Evolutionary conservation across 1,140 invertebrate genomes (phyloP).

Genomic region (Sesamia nonagrioides): DNA sequence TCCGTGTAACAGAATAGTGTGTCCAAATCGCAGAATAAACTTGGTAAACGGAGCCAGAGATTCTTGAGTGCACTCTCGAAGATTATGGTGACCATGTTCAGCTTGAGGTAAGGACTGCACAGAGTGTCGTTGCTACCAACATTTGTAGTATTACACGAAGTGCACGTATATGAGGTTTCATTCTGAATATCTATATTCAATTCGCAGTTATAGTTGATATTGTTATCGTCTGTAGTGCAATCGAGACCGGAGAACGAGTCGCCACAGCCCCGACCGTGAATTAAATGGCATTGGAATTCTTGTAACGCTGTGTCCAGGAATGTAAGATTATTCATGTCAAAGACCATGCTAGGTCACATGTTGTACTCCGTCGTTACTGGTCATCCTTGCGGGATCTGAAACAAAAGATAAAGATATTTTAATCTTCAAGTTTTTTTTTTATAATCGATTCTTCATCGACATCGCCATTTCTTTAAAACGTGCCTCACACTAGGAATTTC

Average conservation of each 20-base stretch:
- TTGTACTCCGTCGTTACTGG: conserved; percentile 53
- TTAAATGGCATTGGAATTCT: conserved; percentile 73
- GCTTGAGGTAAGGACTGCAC: conserved; percentile 78
- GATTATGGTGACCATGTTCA: conserved; percentile 74
- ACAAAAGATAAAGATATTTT: conserved; percentile 36
- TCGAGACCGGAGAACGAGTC: conserved; percentile 66
- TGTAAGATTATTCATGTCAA: conserved; percentile 75
- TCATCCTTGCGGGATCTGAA: conserved; percentile 55
- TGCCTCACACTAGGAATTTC: too few relatives aligned
- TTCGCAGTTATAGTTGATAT: conserved; percentile 72
- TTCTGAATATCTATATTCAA: conserved; percentile 81
- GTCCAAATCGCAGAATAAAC: conserved; percentile 68
- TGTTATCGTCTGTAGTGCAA: conserved; percentile 59
- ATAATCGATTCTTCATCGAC: too few relatives aligned
- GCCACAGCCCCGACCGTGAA: conserved; percentile 64
- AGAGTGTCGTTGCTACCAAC: conserved; percentile 67
- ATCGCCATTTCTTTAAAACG: too few relatives aligned
- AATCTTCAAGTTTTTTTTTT: not conserved
- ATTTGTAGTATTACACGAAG: conserved; percentile 70
- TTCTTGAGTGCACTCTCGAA: conserved; percentile 80
- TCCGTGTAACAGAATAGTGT: conserved; percentile 74
- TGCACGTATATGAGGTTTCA: conserved; percentile 82
- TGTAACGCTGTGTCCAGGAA: conserved; percentile 66
- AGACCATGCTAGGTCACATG: conserved; percentile 69
- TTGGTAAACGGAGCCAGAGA: conserved; percentile 80